Evolutionary conservation across 1,140 invertebrate genomes (phyloP).

Genomic region (Metaphire vulgaris): DNA sequence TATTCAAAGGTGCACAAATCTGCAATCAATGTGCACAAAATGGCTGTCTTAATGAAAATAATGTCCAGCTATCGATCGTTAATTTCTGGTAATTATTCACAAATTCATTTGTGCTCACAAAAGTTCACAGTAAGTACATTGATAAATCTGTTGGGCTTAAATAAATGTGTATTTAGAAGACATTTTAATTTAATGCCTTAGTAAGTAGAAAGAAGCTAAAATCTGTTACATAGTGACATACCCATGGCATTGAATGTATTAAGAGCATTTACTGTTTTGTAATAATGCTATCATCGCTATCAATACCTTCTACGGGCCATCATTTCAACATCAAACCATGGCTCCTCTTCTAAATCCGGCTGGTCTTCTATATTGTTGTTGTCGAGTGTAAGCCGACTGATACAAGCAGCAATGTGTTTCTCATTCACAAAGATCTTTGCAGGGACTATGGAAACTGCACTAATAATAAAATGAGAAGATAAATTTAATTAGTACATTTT

Average conservation of each 20-base stretch:
- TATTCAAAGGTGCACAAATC: not conserved
- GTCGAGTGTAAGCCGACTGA: not conserved
- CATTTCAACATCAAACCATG: not conserved
- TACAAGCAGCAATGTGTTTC: not conserved
- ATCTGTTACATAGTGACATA: too few species aligned
- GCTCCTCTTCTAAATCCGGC: not conserved
- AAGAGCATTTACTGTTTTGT: not conserved
- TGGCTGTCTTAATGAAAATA: too few species aligned
- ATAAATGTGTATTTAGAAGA: not conserved
- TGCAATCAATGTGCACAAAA: too few species aligned
- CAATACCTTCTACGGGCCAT: not conserved
- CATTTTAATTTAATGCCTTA: not conserved
- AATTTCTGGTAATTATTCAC: too few species aligned
- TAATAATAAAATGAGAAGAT: too few species aligned
- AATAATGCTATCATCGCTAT: not conserved
- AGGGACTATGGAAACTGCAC: not conserved
- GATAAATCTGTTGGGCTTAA: not conserved
- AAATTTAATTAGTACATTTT: too few species aligned
- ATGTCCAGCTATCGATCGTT: too few species aligned
- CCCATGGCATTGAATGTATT: too few species aligned
- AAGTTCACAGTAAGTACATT: not conserved
- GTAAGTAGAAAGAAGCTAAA: too few species aligned
- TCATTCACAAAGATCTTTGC: not conserved
- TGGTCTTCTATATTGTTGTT: not conserved
- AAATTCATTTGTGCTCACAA: too few species aligned